phyloP scores from a whole-genome alignment of 2,888 invertebrate genomes.

The Cosmorhoe ocellata region DNA sequence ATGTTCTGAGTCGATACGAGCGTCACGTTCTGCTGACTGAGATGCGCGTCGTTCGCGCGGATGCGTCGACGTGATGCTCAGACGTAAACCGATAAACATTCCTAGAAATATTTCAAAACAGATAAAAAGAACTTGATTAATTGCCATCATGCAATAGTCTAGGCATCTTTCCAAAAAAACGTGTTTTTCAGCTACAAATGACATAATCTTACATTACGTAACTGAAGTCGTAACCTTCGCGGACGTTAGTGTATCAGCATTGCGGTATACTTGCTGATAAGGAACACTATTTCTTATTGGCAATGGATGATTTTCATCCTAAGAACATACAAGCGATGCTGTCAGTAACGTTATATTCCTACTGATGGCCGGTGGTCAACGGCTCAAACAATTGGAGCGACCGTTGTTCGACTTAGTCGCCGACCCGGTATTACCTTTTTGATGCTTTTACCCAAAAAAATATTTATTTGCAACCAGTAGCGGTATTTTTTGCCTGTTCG shows the following conservation, averaged over 20 bases:
- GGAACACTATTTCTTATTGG: slow-evolving; percentile 14
- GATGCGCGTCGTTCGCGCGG: slow-evolving; percentile 36
- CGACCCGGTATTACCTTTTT: slow-evolving; percentile 72
- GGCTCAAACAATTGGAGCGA: slow-evolving; percentile 64
- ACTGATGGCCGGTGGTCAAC: slow-evolving; percentile 42
- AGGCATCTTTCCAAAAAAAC: slow-evolving; percentile 23
- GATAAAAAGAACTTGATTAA: slow-evolving; percentile 29
- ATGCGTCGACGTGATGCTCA: slow-evolving; percentile 39
- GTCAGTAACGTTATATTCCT: slow-evolving; percentile 37
- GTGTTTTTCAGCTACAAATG: slow-evolving; percentile 28
- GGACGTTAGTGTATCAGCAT: slow-evolving; percentile 31
- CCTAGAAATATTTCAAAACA: slow-evolving; percentile 3
- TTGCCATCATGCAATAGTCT: slow-evolving; percentile 21
- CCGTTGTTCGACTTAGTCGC: slow-evolving; percentile 71
- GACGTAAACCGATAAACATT: slow-evolving; percentile 35
- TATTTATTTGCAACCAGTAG: slow-evolving; percentile 73
- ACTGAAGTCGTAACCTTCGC: slow-evolving; percentile 30
- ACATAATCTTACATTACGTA: slow-evolving; percentile 30
- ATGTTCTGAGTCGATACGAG: slow-evolving; percentile 43
- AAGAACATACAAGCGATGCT: slow-evolving; percentile 21
- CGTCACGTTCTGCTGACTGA: slow-evolving; percentile 43
- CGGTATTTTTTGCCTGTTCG: slow-evolving; percentile 65
- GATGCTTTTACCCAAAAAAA: slow-evolving; percentile 73
- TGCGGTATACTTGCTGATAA: slow-evolving; percentile 32
- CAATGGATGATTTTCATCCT: slow-evolving; percentile 15